Evolutionary conservation across 2,888 invertebrate species (phyloP), one percentile per base, ranked within the genome.

Genomic region (Cacoxenus indagator): DNA sequence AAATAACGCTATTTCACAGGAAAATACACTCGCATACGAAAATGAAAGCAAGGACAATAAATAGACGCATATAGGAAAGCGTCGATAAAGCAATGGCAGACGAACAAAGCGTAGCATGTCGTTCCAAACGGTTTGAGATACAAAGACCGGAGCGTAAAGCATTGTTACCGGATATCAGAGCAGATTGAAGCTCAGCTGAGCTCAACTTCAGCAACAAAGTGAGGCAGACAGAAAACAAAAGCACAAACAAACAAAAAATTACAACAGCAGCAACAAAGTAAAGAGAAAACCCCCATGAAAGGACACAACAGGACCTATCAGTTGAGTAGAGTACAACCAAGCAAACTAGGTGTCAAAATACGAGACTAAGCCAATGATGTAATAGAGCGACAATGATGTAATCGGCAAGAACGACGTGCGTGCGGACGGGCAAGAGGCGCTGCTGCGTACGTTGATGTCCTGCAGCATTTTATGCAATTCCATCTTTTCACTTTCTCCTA

Each of bases 331-430:
- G 37, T 37, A 37, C 37, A 31, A 1, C 5, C 31, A 37, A 37
- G n/a, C n/a, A n/a, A n/a, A n/a, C 65, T 72, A 85, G 85, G 85
- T 85, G 85, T 86, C 86, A 85, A 86, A 86, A 85, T 85, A 81
- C 81, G 71, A 57, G 72, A 54, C 78, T 85, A 82, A 85, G 86
- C 85, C 85, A 86, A 85, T 85, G 86, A 82, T 72, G 70, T 79
- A 84, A 85, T 84, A 81, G 82, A 83, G 77, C 26, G n/a, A 37
- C 37, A 37, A 37, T 37, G 19, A 6, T 48, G 48, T 79, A n/a
- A 74, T 76, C 70, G 69, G 75, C 57, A 65, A 11, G n/a, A 43
- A 11, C 43, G 11, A 14, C 43, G 43, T 14, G 11, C 43, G 43
- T 14, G 11, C 43, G 5, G n/a, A 4, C 46, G 46, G 19, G 5